Percentiles rank a stretch among this genome's conserved stretches.
These are phyloP conservation scores for Auanema sp. DNA, from an alignment of 2,888 invertebrate genomes.

Conservation along the genomic window DNA sequence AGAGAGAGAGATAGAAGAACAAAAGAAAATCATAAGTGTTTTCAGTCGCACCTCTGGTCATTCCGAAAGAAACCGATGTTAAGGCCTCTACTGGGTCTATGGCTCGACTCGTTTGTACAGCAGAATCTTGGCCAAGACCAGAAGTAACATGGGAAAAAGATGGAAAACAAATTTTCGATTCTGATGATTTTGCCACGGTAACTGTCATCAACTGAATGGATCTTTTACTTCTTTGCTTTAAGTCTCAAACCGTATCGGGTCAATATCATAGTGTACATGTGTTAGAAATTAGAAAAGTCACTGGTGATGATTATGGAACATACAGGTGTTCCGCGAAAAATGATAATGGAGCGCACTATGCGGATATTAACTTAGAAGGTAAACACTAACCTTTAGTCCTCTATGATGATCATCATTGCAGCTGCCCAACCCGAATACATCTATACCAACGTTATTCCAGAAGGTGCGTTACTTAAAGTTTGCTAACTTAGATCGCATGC, in stretches of 20 bases:
- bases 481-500: too few relatives aligned
- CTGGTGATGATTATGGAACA: constrained; percentile 46
- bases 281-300: constrained; percentile 54
- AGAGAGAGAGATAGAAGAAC: neutral
- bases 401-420: neutral
- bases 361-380: constrained; percentile 54
- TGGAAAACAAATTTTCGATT: constrained; percentile 53
- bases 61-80: constrained; percentile 47
- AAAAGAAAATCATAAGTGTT: constrained; percentile 7
- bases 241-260: constrained; percentile 53
- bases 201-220: constrained; percentile 8
- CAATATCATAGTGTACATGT: constrained; percentile 56
- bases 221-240: neutral
- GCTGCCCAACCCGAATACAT: constrained; percentile 11
- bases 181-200: constrained; percentile 47
- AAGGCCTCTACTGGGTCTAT: constrained; percentile 31
- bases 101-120: constrained; percentile 45
- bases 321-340: constrained; percentile 61
- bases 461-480: constrained; percentile 13
- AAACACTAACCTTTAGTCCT: neutral
- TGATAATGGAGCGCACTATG: constrained; percentile 59
- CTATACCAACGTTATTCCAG: constrained; percentile 19
- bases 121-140: constrained; percentile 63
- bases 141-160: constrained; percentile 58
- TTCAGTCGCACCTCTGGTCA: constrained; percentile 58